These are phyloP conservation scores for Strigamia maritima DNA, from an alignment of 2,888 invertebrate genomes.

Conservation along the genomic window DNA sequence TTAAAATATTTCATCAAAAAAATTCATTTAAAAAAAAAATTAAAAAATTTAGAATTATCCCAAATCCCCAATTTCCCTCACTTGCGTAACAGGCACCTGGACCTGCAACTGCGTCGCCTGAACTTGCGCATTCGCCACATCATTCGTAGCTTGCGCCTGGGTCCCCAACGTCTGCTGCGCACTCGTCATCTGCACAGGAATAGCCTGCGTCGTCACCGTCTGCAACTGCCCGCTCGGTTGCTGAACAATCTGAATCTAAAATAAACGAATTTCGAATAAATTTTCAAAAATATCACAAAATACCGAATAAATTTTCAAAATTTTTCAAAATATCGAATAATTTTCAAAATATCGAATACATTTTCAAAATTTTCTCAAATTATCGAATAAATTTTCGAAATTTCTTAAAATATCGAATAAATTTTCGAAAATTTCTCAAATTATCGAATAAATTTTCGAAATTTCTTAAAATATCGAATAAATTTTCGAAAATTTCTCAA, in stretches of 20 bases:
- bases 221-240: conserved; percentile 51
- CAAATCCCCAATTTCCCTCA: background rate
- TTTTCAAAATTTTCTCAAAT: no score
- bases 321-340: no score
- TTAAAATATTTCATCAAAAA: background rate
- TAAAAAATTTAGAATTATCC: background rate
- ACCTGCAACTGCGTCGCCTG: conserved; percentile 42
- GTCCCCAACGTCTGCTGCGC: conserved; percentile 38
- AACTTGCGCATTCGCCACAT: background rate
- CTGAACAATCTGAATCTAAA: conserved; percentile 39
- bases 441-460: no score
- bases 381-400: no score
- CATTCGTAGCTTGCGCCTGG: conserved; percentile 40
- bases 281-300: background rate
- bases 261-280: background rate
- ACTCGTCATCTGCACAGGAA: conserved; percentile 39
- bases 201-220: conserved; percentile 42
- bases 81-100: conserved; percentile 38
- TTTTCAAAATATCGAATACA: no score
- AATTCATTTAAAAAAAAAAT: conserved; percentile 9
- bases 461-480: no score
- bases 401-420: no score
- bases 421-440: no score
- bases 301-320: no score
- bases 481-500: no score